Evolutionary conservation across 2,888 invertebrate genomes (phyloP), one percentile per base, ranked within the genome.

Genomic region (Hydroisotoma schaefferi): DNA sequence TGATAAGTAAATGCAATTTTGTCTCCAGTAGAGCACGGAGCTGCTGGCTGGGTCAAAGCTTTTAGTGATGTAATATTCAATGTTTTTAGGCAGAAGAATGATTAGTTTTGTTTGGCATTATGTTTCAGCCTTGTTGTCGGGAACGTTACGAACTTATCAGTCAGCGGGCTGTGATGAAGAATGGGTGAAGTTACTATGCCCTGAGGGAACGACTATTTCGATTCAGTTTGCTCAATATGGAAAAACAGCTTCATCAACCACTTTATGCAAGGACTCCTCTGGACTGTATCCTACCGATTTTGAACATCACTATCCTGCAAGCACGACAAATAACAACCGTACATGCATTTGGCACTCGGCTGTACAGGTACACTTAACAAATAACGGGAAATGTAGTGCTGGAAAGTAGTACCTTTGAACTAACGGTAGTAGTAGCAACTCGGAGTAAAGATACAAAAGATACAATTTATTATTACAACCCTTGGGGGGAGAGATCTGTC

Each of bases 131-230:
- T 83, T 94, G 70, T 85, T 97, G 73, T 86, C 91, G 74, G 92
- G 92, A 72, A 93, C 93, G 26, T 82, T 97, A 73, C 83, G 90
- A 75, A 93, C 92, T 46, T 92, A 92, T 78, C 90, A 93, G 76
- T 85, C 88, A 69, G 90, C 90, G 48, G 92, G 91, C 55, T 97
- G 97, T 79, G 92, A 94, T 79, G 90, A 90, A 66, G 90, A 94
- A 75, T 83, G 85, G 77, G 86, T 95, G 76, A 85, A 86, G 51
- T 82, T 95, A 64, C 86, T 86, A 75, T 97, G 97, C 78, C 94
- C 94, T 25, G 81, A 87, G 48, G 91, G 91, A 55, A 70, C 95
- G 37, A 89, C 90, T 74, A 93, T 97, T 76, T 87, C 88, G 73
- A 88, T 94, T 71, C 88, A 91, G 76, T 82, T 90, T 73, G 93